Percentiles rank a stretch among this genome's conserved stretches.
Conservation (phyloP, 2,888 invertebrate species). For the Gastracanthus pulcherrimus region DNA sequence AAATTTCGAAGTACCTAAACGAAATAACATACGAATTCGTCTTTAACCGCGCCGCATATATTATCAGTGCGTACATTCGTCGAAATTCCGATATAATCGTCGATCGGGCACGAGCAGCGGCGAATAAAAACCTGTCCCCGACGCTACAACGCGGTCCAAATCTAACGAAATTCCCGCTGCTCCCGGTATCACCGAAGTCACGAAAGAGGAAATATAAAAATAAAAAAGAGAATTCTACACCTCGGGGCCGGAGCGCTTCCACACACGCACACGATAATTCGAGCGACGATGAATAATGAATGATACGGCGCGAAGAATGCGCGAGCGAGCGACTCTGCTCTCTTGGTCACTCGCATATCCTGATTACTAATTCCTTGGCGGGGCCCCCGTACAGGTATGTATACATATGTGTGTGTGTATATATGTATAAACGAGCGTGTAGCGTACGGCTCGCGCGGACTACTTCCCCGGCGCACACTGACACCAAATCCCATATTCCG, state of each 20-base stretch:
- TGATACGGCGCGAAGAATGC: constrained; percentile 58
- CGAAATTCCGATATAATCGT: constrained; percentile 10
- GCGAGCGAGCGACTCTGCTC: constrained; percentile 14
- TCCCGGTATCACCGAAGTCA: too few species aligned
- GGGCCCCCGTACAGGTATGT: constrained; percentile 48
- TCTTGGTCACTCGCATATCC: constrained; percentile 63
- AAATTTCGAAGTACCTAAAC: too few species aligned
- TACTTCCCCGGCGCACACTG: constrained; percentile 72
- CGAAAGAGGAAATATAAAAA: too few species aligned
- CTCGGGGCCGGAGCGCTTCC: neutral
- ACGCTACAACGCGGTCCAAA: neutral
- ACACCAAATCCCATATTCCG: constrained; percentile 76
- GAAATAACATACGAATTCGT: too few species aligned
- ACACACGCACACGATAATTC: constrained; percentile 23
- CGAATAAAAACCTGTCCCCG: constrained; percentile 28
- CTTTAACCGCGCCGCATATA: too few species aligned
- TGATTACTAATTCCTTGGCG: constrained; percentile 73
- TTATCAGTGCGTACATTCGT: neutral
- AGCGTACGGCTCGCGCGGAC: constrained; percentile 67
- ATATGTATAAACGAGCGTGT: neutral
- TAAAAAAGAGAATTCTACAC: too few species aligned
- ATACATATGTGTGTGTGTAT: neutral
- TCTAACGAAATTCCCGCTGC: constrained; percentile 44
- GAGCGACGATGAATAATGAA: constrained; percentile 61
- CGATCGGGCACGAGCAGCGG: neutral